Evolutionary conservation across 2,888 invertebrate species (phyloP).

Genomic region (Choristoneura rosaceana): DNA sequence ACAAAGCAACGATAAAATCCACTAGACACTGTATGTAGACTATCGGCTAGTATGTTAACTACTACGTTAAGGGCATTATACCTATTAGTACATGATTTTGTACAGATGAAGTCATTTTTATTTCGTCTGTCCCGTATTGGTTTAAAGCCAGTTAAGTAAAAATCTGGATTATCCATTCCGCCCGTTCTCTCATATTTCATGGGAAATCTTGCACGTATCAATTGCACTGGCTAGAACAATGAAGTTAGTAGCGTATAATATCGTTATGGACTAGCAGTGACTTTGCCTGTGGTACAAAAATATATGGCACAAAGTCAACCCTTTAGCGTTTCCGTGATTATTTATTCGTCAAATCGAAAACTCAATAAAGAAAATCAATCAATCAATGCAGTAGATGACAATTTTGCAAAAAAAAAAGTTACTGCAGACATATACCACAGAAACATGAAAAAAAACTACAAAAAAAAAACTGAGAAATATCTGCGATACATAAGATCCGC

Average conservation of each 20-base stretch:
- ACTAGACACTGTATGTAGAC: too few relatives aligned
- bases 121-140: background rate
- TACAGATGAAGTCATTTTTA: background rate
- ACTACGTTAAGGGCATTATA: too few relatives aligned
- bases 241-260: constrained; percentile 51
- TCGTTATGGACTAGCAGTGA: constrained; percentile 49
- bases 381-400: too few relatives aligned
- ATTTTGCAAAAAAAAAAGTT: too few relatives aligned
- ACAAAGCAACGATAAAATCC: too few relatives aligned
- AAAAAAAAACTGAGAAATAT: too few relatives aligned
- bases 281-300: constrained; percentile 3
- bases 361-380: too few relatives aligned
- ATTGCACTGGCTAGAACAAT: constrained; percentile 52
- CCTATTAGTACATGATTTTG: too few relatives aligned
- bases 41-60: too few relatives aligned
- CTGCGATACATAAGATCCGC: too few relatives aligned
- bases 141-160: background rate
- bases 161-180: background rate
- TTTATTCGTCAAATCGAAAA: background rate
- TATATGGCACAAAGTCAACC: background rate
- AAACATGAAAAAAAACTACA: too few relatives aligned
- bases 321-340: background rate
- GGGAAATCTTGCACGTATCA: constrained; percentile 50
- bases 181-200: constrained; percentile 43
- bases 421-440: too few relatives aligned